These are phyloP conservation scores for Pelosia muscerda DNA, from an alignment of 2,888 invertebrate genomes.

Conservation along the genomic window DNA sequence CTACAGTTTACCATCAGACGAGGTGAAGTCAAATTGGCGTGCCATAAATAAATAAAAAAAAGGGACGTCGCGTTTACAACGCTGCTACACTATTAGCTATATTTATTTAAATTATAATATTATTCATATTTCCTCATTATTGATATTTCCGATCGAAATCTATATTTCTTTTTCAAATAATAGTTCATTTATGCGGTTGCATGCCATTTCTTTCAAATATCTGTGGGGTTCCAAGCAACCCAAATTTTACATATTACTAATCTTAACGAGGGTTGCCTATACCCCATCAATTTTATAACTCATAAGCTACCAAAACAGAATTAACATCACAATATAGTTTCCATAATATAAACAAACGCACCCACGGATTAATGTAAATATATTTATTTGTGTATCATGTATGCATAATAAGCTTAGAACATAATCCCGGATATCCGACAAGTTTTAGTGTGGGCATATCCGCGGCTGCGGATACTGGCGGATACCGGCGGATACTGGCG, in stretches of 20 bases:
- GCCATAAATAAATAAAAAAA: no score
- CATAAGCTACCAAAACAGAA: not conserved
- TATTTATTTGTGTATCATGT: constrained; percentile 31
- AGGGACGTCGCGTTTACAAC: no score
- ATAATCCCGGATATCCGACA: constrained; percentile 48
- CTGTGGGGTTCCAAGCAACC: not conserved
- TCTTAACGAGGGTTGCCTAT: not conserved
- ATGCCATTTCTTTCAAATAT: no score
- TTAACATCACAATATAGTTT: not conserved
- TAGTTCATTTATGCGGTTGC: no score
- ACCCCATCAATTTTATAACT: not conserved
- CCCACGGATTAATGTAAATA: not conserved
- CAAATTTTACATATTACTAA: not conserved
- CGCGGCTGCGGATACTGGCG: constrained; percentile 24
- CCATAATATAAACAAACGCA: not conserved
- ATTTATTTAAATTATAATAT: no score
- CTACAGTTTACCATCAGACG: no score
- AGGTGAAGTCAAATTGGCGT: no score
- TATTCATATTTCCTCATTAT: no score
- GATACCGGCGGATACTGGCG: no score
- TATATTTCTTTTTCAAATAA: no score
- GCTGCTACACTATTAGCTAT: no score
- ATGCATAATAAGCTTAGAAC: constrained; percentile 28
- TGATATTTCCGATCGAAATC: no score
- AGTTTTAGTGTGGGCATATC: constrained; percentile 33